These are phyloP conservation scores for Tragulus kanchil DNA, from an alignment of 2,113 vertebrate genomes.

Conservation along the genomic window DNA sequence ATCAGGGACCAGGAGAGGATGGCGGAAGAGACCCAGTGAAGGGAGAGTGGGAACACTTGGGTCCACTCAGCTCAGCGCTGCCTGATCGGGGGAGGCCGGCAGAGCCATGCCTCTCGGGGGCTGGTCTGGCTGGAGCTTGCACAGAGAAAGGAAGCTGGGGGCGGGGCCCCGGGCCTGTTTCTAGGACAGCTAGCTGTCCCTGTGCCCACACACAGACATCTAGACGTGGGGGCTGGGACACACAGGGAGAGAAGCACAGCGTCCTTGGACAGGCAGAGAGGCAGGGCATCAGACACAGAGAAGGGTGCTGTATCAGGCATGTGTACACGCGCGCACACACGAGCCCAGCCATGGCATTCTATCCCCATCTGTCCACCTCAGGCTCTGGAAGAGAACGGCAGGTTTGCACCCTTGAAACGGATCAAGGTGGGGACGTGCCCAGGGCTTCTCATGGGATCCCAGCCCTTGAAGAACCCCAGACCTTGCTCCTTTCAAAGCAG, in stretches of 20 bases:
- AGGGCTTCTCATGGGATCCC: background rate
- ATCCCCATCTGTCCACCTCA: background rate
- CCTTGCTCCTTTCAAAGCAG: background rate
- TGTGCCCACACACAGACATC: rapidly evolving
- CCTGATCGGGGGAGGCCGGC: background rate
- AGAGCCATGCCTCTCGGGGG: too few relatives aligned
- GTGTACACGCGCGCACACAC: rapidly evolving
- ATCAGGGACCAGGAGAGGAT: background rate
- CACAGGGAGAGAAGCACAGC: too few relatives aligned
- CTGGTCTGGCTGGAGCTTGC: background rate
- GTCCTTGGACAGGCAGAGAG: too few relatives aligned
- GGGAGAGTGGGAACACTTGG: background rate
- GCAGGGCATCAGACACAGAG: background rate
- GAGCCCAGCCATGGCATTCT: background rate
- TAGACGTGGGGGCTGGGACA: too few relatives aligned
- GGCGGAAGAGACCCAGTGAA: background rate
- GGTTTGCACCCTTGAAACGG: background rate
- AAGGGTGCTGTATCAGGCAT: rapidly evolving
- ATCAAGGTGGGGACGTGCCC: too few relatives aligned
- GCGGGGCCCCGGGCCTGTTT: background rate
- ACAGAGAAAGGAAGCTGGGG: background rate
- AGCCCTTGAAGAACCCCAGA: background rate
- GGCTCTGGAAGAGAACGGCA: rapidly evolving
- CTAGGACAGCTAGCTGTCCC: background rate
- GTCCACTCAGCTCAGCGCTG: background rate